Percentiles rank a stretch among this genome's conserved stretches.
These are phyloP conservation scores for Puntigrus tetrazona DNA, from an alignment of 2,113 vertebrate species.

Conservation along the genomic window DNA sequence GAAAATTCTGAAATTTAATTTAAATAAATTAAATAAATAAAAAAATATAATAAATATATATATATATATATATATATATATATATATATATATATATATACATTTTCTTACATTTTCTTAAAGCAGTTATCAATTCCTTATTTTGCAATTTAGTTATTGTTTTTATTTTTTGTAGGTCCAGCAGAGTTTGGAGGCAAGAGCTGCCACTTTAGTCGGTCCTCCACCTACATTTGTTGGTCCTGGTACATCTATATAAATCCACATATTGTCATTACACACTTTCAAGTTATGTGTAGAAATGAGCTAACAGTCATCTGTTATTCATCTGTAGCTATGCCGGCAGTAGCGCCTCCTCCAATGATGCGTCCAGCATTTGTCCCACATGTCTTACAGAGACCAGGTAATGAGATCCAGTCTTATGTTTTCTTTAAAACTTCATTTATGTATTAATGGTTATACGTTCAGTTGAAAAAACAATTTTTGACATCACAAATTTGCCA, in stretches of 20 bases:
- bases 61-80: too few relatives aligned
- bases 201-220: constrained; percentile 75
- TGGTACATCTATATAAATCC: constrained; percentile 60
- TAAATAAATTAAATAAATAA: too few relatives aligned
- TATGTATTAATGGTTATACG: too few relatives aligned
- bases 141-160: neutral
- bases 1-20: too few relatives aligned
- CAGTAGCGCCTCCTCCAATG: constrained; percentile 81
- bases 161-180: constrained; percentile 77
- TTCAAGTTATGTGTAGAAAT: neutral
- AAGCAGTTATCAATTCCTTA: neutral
- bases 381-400: constrained; percentile 87
- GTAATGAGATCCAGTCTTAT: constrained; percentile 59
- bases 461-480: too few relatives aligned
- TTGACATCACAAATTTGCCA: too few relatives aligned
- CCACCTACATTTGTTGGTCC: constrained; percentile 79
- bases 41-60: too few relatives aligned
- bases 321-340: constrained; percentile 72
- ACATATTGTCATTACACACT: neutral
- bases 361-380: constrained; percentile 89
- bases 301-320: neutral
- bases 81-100: neutral
- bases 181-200: constrained; percentile 87
- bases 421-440: neutral
- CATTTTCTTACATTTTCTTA: too few relatives aligned